A percentile compares a stretch with the other conserved stretches of the same genome.
These are phyloP conservation scores for Spea multiplicata DNA, from an alignment of 2,113 vertebrate species.

Conservation along the genomic window DNA sequence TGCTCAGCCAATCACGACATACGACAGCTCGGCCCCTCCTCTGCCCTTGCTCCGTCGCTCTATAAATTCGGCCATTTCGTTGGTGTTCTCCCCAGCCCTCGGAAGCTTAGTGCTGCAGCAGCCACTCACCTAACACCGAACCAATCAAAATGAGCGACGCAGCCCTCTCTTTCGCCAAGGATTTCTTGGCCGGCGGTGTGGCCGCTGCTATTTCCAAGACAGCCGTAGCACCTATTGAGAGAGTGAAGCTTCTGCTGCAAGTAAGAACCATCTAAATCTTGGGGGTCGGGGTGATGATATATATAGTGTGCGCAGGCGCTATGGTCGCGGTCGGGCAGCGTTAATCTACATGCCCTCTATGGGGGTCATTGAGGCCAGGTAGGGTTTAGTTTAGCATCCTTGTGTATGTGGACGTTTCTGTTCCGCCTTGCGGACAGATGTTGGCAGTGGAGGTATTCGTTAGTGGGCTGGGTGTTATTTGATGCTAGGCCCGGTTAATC, in stretches of 20 bases:
- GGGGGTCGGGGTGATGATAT: too few species aligned
- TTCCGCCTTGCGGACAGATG: too few species aligned
- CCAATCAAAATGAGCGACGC: constrained; percentile 70
- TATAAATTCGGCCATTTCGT: constrained; percentile 76
- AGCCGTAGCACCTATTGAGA: constrained; percentile 80
- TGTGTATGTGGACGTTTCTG: too few species aligned
- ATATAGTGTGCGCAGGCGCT: background rate
- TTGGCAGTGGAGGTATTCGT: background rate
- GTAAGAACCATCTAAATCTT: constrained; percentile 50
- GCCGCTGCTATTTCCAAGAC: constrained; percentile 83
- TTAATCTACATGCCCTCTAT: background rate
- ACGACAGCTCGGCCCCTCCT: background rate
- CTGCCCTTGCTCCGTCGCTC: constrained; percentile 56
- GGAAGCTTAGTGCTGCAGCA: constrained; percentile 44
- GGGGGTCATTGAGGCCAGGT: too few species aligned
- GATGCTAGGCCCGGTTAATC: constrained; percentile 16
- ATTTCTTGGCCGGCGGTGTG: constrained; percentile 80
- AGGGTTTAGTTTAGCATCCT: too few species aligned
- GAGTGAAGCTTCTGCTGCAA: constrained; percentile 82
- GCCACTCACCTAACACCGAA: too few species aligned
- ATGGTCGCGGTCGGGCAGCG: background rate
- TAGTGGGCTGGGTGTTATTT: background rate
- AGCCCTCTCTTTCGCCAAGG: constrained; percentile 79
- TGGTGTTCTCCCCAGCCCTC: constrained; percentile 56
- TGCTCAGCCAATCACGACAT: constrained; percentile 51